Percentiles rank a stretch among this genome's conserved stretches.
Evolutionary conservation across 2,797 vertebrate genomes (phyloP).

Genomic region (Graptemys geographica): DNA sequence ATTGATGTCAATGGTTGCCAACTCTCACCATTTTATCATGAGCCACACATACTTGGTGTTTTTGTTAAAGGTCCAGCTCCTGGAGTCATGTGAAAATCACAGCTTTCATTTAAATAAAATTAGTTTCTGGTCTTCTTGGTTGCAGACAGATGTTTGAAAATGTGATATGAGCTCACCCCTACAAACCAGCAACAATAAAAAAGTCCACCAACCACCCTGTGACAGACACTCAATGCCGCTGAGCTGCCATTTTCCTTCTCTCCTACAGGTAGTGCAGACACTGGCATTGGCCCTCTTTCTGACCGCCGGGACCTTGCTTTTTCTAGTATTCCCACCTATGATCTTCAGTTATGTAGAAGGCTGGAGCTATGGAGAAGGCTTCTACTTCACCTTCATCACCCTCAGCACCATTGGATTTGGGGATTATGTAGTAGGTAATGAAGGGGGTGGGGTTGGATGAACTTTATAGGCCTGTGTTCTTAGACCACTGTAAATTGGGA

Average conservation of each 20-base stretch:
- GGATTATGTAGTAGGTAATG: slow-evolving; percentile 92
- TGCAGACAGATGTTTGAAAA: neutral
- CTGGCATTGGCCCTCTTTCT: slow-evolving; percentile 86
- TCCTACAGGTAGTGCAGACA: slow-evolving; percentile 82
- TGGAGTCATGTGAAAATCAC: slow-evolving; percentile 1
- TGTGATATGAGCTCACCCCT: neutral
- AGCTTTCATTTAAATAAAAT: slow-evolving; percentile 1
- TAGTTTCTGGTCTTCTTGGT: neutral
- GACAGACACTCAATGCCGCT: neutral
- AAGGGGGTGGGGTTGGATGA: slow-evolving; percentile 29
- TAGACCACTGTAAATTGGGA: neutral
- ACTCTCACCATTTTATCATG: neutral
- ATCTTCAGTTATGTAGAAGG: slow-evolving; percentile 93
- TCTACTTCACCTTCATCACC: slow-evolving; percentile 95
- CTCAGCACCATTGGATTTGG: slow-evolving; percentile 96
- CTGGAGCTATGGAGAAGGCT: slow-evolving; percentile 93
- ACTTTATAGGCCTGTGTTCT: neutral
- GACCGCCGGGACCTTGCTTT: slow-evolving; percentile 85
- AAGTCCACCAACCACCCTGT: neutral
- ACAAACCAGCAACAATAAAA: neutral
- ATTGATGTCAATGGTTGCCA: neutral
- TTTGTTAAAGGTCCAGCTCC: neutral
- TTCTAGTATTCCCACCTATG: slow-evolving; percentile 90
- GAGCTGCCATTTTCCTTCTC: slow-evolving; percentile 10
- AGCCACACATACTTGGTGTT: neutral